Base-by-base conservation (phyloP, 2,113 vertebrate species). In the Rana temporaria region DNA sequence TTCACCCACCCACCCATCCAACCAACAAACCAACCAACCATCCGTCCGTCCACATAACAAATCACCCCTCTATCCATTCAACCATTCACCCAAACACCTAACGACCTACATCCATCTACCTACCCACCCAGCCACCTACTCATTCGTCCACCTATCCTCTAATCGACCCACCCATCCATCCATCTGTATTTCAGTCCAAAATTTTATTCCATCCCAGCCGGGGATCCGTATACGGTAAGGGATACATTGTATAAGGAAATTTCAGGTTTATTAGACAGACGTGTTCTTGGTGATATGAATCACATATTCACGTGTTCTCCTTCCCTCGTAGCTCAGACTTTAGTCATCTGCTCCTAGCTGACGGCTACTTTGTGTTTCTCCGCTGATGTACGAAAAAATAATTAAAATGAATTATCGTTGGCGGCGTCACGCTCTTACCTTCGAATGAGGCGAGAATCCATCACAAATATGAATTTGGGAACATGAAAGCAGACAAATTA, bases 401-500 rank as follows among this genome's bases (percentile, higher is more conserved):
- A 81, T 81, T 70, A 72, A 11, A 48, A 30, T 62, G 22, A 38
- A 60, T 63, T 17, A 57, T 63, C 52, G 20, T 56, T 4, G 9
- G n/a, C 3, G 16, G n/a, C 55, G 66, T 71, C 38, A 16, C 2
- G 67, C 16, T n/a, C 53, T 26, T 20, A 55, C 38, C 63, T 22
- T 34, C 18, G 26, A 8, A 55, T 12, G 20, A n/a, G 42, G 66
- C 24, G 26, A 60, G 66, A 60, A 71, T 71, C 66, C 78, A 71
- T 71, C 67, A 42, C 55, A 26, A 52, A 34, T 22, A 19, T 60
- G 69, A 26, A 81, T 72, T 64, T n/a, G 71, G 34, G 20, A 24
- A 24, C 7, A 67, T 67, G 53, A 68, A 55, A 67, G 56, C 38
- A 20, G 67, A 71, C 20, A 62, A 63, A 63, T 71, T 24, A 42